Evolutionary conservation across 2,888 invertebrate genomes (phyloP), one percentile per base, ranked within the genome.

Genomic region (Athrips mouffetella): DNA sequence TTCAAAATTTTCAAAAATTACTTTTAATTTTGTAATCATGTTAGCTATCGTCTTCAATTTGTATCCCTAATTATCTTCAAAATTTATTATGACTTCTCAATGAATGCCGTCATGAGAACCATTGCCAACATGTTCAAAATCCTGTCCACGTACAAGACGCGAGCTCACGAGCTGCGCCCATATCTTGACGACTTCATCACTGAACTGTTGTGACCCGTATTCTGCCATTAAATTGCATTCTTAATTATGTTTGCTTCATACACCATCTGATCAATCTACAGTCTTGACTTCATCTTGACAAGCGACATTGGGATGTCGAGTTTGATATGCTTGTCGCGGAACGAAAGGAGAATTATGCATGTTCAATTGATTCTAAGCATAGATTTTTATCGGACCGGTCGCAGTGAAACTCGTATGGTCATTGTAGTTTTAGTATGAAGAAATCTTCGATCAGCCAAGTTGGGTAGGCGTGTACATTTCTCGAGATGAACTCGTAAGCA

Each of bases 161-260:
- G 41, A 23, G 25, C 25, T 27, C 21, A 37, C 11, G 37, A 31
- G 44, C 21, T 13, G 31, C 31, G 44, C 31, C 51, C 45, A 64
- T 70, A 73, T 74, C 70, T 73, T 66, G 70, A 69, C 66, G 59
- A 65, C 69, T 70, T 67, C 65, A 72, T 76, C 73, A 59, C 21
- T 35, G 45, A 57, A 55, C 62, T 55, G 62, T 61, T 64, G 60
- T 67, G 60, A 65, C 63, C 57, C 51, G 53, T 46, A 57, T 62
- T 58, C 49, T n/a, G 11, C 21, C 21, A 62, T 61, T 60, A 60
- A 58, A 69, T 73, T 70, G 71, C 69, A 68, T 66, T 67, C 59
- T 68, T 76, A 76, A 78, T 73, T 69, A 72, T 68, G 63, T 70
- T 61, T 70, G 67, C 59, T 61, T 59, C 64, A 62, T 65, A 61